Evolutionary conservation across 64 coral and sea anemone genomes (phyloP), one percentile per base, ranked within the genome.

Genomic region (Dendrophyllia cribrosa): DNA sequence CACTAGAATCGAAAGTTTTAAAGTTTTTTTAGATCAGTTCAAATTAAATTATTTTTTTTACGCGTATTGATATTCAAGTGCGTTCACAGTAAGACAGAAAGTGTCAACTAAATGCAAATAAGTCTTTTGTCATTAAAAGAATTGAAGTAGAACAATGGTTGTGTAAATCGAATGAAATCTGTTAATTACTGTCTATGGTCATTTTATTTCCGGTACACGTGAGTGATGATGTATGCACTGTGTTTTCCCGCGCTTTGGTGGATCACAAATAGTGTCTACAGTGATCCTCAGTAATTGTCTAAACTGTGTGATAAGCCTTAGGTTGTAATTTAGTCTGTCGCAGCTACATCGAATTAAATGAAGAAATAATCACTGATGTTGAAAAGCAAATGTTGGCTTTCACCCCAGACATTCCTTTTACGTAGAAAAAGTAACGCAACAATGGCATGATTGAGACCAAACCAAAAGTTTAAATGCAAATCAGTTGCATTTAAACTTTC

Each of bases 141-240:
- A 77, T 55, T 50, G 22, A 14, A 56, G 51, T 21, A 53, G 48
- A 9, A 77, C 20, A 77, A 77, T 56, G 4, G 46, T 24, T 55
- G 75, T 77, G 49, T 77, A 55, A 58, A 56, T 55, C 17, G 48
- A 77, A 53, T 23, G 75, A 77, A 56, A 77, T 77, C 75, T 77
- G 51, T 56, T 77, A 56, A 77, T 58, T 56, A 53, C 75, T 77
- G 17, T 19, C 75, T 11, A 55, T 19, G 21, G 19, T 12, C 20
- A 9, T 17, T 52, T 9, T 21, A 49, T 77, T 77, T 77, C 75
- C 75, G 48, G 75, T 55, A 56, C 48, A 77, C 75, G 75, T 77
- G 75, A 77, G 75, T 58, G 19, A 6, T 3, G 1, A 23, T 77
- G 5, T 22, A 3, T 52, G 61, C 61, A 64, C 12, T 8, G 9